Evolutionary conservation across 2,888 invertebrate species (phyloP).

Genomic region (Stenodera caucasica): DNA sequence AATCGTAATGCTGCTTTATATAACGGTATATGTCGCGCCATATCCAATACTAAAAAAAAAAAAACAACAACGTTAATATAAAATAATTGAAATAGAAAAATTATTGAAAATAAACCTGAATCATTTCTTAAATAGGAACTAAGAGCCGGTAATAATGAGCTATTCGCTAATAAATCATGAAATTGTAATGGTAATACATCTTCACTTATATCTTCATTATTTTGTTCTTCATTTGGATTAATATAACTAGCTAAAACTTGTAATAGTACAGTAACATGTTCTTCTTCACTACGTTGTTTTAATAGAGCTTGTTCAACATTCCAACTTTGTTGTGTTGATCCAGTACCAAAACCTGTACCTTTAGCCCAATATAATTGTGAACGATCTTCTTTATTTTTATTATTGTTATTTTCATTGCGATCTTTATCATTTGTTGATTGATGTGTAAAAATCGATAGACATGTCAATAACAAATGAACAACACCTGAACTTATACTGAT

Average conservation of each 20-base stretch:
- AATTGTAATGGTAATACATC: conserved; percentile 68
- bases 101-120: conserved; percentile 63
- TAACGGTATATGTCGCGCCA: conserved; percentile 94
- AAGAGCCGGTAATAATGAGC: conserved; percentile 83
- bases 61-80: conserved; percentile 9
- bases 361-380: conserved; percentile 92
- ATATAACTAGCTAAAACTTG: conserved; percentile 87
- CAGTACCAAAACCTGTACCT: conserved; percentile 95
- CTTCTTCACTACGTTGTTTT: conserved; percentile 88
- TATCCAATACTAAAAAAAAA: conserved; percentile 74
- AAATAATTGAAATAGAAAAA: not conserved
- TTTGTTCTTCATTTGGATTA: conserved; percentile 66
- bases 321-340: conserved; percentile 94
- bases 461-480: conserved; percentile 81
- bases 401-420: conserved; percentile 44
- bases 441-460: conserved; percentile 87
- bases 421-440: conserved; percentile 58
- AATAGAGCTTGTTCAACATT: conserved; percentile 93
- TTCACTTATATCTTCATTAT: conserved; percentile 55
- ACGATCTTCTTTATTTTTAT: conserved; percentile 53
- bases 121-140: conserved; percentile 92
- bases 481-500: conserved; percentile 84
- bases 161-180: conserved; percentile 74
- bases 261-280: conserved; percentile 77
- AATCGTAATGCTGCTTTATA: conserved; percentile 84